Evolutionary conservation across 2,888 invertebrate species (phyloP).

Genomic region (Dascillus cervinus): DNA sequence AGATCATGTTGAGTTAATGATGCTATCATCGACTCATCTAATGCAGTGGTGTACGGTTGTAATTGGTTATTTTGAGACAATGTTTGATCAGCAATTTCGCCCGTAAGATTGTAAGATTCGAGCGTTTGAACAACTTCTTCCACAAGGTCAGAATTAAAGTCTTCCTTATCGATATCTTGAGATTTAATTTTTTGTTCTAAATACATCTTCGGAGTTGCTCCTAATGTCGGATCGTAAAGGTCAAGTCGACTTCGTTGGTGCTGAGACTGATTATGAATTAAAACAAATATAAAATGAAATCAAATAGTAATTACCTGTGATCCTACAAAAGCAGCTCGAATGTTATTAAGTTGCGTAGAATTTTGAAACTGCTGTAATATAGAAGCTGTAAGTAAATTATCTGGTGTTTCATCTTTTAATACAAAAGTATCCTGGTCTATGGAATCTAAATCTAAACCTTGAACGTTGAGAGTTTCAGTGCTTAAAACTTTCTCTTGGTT

Average conservation of each 20-base stretch:
- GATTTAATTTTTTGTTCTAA: slow-evolving; percentile 23
- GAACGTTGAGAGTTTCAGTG: slow-evolving; percentile 31
- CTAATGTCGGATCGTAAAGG: slow-evolving; percentile 31
- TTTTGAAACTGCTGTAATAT: slow-evolving; percentile 39
- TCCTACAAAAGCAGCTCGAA: slow-evolving; percentile 34
- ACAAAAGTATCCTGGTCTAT: slow-evolving; percentile 31
- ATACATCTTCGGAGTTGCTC: slow-evolving; percentile 21
- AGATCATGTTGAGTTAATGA: slow-evolving; percentile 36
- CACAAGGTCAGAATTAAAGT: slow-evolving; percentile 28
- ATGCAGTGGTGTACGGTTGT: slow-evolving; percentile 34
- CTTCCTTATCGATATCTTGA: slow-evolving; percentile 32
- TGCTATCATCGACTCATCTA: slow-evolving; percentile 41
- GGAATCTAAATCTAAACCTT: slow-evolving; percentile 33
- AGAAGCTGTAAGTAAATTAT: slow-evolving; percentile 35
- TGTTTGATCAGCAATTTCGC: slow-evolving; percentile 33
- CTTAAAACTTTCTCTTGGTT: slow-evolving; percentile 24
- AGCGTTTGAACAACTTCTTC: slow-evolving; percentile 41
- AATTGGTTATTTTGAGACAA: slow-evolving; percentile 21
- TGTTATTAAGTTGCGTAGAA: slow-evolving; percentile 24
- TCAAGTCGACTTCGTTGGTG: slow-evolving; percentile 33
- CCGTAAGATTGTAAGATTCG: slow-evolving; percentile 47
- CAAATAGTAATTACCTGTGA: slow-evolving; percentile 35
- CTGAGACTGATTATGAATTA: slow-evolving; percentile 29
- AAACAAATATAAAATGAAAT: slow-evolving; percentile 30
- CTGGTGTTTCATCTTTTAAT: slow-evolving; percentile 35